A percentile compares a stretch with the other conserved stretches of the same genome.
phyloP scores from a whole-genome alignment of 1,140 invertebrate species.

The Cephus cinctus region DNA sequence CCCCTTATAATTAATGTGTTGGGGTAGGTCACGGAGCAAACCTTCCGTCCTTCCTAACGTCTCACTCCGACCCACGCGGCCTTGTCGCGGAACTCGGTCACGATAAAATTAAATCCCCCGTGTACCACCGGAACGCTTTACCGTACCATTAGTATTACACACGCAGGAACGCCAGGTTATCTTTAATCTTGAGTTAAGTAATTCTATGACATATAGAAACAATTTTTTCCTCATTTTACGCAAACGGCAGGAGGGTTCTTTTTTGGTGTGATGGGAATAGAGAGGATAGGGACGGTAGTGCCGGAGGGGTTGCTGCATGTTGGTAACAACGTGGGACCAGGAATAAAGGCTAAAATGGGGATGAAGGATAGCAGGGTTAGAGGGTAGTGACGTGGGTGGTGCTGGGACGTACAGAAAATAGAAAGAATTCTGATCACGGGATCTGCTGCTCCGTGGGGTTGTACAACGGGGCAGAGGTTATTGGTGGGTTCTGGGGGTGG shows the following conservation, averaged over 20 bases:
- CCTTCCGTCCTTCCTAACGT: conserved; percentile 8
- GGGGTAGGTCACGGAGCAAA: conserved; percentile 48
- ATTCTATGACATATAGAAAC: too few species aligned
- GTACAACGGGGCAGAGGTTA: conserved; percentile 18
- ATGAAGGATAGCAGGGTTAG: conserved; percentile 17
- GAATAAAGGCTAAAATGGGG: conserved; percentile 29
- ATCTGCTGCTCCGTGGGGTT: conserved; percentile 18
- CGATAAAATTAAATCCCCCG: too few species aligned
- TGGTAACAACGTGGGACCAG: conserved; percentile 51
- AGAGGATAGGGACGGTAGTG: background rate
- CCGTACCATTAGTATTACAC: too few species aligned
- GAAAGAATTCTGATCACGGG: conserved; percentile 49
- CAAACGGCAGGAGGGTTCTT: too few species aligned
- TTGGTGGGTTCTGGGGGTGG: conserved; percentile 23
- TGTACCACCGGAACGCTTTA: too few species aligned
- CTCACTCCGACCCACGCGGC: background rate
- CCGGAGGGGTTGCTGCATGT: conserved; percentile 24
- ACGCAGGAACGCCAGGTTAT: too few species aligned
- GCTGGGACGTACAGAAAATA: conserved; percentile 35
- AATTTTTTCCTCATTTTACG: too few species aligned
- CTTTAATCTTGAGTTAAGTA: too few species aligned
- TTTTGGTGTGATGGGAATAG: too few species aligned
- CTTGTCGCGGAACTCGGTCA: conserved; percentile 23
- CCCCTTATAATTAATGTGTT: conserved; percentile 56
- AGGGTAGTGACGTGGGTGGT: conserved; percentile 14